phyloP scores from a whole-genome alignment of 2,888 invertebrate genomes.

The Agrotis exclamationis region DNA sequence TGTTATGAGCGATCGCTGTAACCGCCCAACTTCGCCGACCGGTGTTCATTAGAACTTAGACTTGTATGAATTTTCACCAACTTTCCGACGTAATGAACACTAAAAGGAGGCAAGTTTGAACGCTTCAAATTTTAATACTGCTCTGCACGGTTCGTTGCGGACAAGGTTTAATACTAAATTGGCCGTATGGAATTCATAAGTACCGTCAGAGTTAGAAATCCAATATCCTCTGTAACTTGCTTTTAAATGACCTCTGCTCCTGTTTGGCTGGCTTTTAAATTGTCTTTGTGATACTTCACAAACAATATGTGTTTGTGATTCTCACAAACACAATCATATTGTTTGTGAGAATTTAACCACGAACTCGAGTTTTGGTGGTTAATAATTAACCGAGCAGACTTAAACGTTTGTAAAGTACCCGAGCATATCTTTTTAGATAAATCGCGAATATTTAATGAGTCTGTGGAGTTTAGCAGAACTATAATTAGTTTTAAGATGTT shows the following conservation, averaged over 20 bases:
- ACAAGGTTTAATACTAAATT: conserved; percentile 81
- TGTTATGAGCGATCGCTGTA: conserved; percentile 77
- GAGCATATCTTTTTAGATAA: conserved; percentile 24
- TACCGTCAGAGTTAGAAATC: conserved; percentile 84
- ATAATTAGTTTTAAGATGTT: conserved; percentile 14
- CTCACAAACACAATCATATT: too few species aligned
- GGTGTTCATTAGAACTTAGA: conserved; percentile 90
- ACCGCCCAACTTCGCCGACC: conserved; percentile 82
- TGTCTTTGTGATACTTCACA: conserved; percentile 73
- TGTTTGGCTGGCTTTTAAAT: conserved; percentile 84
- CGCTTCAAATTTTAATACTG: conserved; percentile 90
- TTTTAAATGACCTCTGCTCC: conserved; percentile 77
- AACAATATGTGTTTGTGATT: too few species aligned
- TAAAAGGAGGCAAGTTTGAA: conserved; percentile 89
- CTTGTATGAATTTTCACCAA: conserved; percentile 89
- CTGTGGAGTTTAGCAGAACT: conserved; percentile 3
- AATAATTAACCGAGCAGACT: conserved; percentile 40
- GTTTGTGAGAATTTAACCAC: conserved; percentile 53
- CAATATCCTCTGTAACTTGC: conserved; percentile 86
- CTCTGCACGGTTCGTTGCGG: conserved; percentile 75
- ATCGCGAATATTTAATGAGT: conserved; percentile 13
- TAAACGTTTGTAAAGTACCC: conserved; percentile 10
- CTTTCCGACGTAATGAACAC: conserved; percentile 90
- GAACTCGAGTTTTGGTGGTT: conserved; percentile 33
- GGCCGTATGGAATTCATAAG: conserved; percentile 81